Percentiles rank a stretch among this genome's conserved stretches.
Conservation (phyloP, 2,797 vertebrate genomes). For the Sebastes matsubarae region DNA sequence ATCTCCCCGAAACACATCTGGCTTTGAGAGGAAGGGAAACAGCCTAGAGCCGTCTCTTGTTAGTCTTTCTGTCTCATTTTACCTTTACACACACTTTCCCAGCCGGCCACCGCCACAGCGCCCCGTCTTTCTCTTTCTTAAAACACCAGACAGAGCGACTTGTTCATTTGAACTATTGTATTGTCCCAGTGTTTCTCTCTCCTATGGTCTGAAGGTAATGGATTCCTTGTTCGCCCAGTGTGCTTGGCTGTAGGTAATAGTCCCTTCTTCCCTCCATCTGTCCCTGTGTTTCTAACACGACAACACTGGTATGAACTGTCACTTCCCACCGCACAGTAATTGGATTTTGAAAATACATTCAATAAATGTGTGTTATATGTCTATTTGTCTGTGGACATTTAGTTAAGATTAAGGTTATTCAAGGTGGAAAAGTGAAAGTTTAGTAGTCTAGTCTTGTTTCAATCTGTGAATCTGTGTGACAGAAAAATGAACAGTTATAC, state of each 20-base stretch:
- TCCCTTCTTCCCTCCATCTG: neutral
- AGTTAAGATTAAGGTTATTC: neutral
- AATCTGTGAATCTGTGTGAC: too few relatives aligned
- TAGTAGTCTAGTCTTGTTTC: neutral
- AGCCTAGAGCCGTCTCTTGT: slow-evolving; percentile 37
- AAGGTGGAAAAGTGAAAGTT: neutral
- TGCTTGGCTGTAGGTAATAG: slow-evolving; percentile 7
- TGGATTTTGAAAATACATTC: neutral
- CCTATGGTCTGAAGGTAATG: neutral
- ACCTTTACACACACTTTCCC: slow-evolving; percentile 19
- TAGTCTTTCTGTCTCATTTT: slow-evolving; percentile 35
- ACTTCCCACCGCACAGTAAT: neutral
- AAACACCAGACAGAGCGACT: neutral
- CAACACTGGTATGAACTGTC: neutral
- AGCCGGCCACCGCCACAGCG: neutral
- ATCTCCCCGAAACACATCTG: slow-evolving; percentile 48
- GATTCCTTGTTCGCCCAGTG: slow-evolving; percentile 8
- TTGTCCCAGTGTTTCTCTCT: neutral
- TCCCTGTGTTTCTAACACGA: slow-evolving; percentile 1
- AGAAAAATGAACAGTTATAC: too few relatives aligned
- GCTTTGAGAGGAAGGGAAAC: slow-evolving; percentile 50
- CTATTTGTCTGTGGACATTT: neutral
- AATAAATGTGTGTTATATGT: neutral
- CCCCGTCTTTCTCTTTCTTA: neutral
- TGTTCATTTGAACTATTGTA: neutral